Conservation (phyloP, 2,113 vertebrate species). For the Alosa alosa region DNA sequence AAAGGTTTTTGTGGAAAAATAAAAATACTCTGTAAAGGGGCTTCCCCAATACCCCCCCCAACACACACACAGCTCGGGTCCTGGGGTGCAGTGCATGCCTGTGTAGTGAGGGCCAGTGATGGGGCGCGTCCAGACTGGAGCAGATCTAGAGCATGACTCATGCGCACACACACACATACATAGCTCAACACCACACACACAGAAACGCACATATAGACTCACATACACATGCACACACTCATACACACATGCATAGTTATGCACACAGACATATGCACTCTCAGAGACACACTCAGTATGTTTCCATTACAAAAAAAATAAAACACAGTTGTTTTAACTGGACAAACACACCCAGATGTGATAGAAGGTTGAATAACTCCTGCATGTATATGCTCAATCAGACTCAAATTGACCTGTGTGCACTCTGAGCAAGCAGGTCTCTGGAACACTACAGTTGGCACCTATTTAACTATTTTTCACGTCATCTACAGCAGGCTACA, state of each 20-base stretch:
- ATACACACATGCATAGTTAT: background rate
- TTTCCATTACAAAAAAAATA: too few species aligned
- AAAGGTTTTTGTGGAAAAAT: conserved; percentile 31
- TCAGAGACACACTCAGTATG: background rate
- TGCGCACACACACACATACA: background rate
- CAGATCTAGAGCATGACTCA: background rate
- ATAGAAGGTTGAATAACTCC: too few species aligned
- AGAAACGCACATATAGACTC: background rate
- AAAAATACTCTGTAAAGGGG: conserved; percentile 26
- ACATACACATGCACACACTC: background rate
- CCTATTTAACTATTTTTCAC: too few species aligned
- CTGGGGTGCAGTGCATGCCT: background rate
- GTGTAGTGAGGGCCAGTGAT: background rate
- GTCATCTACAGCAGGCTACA: too few species aligned
- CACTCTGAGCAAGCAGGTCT: too few species aligned
- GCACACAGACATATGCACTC: background rate
- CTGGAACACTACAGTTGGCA: too few species aligned
- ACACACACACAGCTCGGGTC: background rate
- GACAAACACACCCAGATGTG: too few species aligned
- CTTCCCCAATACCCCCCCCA: background rate
- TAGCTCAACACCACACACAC: background rate
- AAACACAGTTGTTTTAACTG: too few species aligned
- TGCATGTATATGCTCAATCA: too few species aligned
- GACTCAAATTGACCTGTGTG: too few species aligned
- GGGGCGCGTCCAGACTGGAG: background rate